Percentiles rank a stretch among this genome's conserved stretches.
Evolutionary conservation across 2,113 vertebrate species (phyloP).

Genomic region (Saguinus imperator): DNA sequence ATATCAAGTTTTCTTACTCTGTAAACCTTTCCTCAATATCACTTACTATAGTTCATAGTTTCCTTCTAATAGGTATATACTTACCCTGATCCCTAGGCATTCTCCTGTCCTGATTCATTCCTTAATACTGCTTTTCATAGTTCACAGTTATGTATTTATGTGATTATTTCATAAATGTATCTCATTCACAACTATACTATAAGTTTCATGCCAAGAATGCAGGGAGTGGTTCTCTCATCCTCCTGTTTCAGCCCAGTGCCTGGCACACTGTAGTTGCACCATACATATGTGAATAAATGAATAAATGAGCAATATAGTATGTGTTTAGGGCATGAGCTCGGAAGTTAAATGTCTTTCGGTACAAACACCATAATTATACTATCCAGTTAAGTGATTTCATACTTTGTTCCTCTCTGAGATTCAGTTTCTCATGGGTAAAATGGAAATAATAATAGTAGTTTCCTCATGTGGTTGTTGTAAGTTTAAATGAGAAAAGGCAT

Average conservation of each 20-base stretch:
- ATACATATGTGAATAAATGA: not conserved
- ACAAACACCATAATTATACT: not conserved
- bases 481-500: not conserved
- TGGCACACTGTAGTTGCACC: not conserved
- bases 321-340: not conserved
- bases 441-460: not conserved
- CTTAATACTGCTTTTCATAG: not conserved
- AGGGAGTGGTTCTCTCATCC: not conserved
- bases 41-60: not conserved
- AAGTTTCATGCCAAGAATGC: not conserved
- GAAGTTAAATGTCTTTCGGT: not conserved
- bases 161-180: not conserved
- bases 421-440: not conserved
- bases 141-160: not conserved
- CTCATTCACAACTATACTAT: not conserved
- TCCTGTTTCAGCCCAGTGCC: not conserved
- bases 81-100: not conserved
- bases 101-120: not conserved
- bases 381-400: not conserved
- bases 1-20: not conserved
- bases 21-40: not conserved
- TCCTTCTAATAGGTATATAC: not conserved
- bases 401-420: not conserved
- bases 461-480: not conserved
- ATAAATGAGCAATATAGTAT: not conserved